Conservation (phyloP, 2,113 vertebrate species). For the Gnathonemus echidnorhynchus region DNA sequence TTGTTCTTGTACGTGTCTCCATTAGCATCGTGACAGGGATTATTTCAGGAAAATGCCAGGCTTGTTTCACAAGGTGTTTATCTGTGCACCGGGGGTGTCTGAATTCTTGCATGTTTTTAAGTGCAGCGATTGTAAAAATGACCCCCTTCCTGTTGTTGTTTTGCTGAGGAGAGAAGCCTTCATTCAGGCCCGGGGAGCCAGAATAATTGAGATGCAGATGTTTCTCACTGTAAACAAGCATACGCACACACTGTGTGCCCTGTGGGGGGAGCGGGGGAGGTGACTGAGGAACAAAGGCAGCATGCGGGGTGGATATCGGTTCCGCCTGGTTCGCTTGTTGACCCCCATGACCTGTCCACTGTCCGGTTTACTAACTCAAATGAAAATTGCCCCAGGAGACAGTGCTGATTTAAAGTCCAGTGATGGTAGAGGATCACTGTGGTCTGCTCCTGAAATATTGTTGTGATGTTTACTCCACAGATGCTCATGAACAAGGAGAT, state of each 20-base stretch:
- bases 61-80: slow-evolving; percentile 38
- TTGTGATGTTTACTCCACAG: not conserved
- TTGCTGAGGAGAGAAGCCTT: slow-evolving; percentile 56
- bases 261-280: slow-evolving; percentile 28
- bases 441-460: not conserved
- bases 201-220: slow-evolving; percentile 74
- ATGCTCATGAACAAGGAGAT: not conserved
- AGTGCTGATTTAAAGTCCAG: not conserved
- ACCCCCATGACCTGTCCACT: not conserved
- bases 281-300: not conserved
- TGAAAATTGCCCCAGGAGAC: not conserved
- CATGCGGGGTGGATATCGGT: not conserved
- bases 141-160: slow-evolving; percentile 71
- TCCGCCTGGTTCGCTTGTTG: not conserved
- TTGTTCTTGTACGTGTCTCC: slow-evolving; percentile 15
- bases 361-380: not conserved
- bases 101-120: slow-evolving; percentile 56
- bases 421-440: not conserved
- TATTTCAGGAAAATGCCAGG: slow-evolving; percentile 32
- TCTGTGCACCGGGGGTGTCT: slow-evolving; percentile 41
- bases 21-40: slow-evolving; percentile 39
- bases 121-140: slow-evolving; percentile 64
- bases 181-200: slow-evolving; percentile 66
- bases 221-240: slow-evolving; percentile 67
- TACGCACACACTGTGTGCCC: slow-evolving; percentile 29